These are phyloP conservation scores for Oreohelix idahoensis DNA, from an alignment of 1,140 invertebrate species.

Conservation along the genomic window DNA sequence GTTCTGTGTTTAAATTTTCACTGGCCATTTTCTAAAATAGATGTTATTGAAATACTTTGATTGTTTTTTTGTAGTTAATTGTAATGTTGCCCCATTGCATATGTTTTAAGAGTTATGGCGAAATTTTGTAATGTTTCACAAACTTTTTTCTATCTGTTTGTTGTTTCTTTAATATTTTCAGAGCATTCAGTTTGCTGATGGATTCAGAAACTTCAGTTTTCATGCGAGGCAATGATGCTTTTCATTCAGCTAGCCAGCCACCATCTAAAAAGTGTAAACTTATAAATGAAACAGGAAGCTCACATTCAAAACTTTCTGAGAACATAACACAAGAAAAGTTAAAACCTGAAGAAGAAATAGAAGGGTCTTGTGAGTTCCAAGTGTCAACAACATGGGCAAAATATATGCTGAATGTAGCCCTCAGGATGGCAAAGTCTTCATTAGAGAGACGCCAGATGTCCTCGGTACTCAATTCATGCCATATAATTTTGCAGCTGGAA, in stretches of 20 bases:
- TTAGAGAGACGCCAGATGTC: neutral
- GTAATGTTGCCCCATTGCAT: no score
- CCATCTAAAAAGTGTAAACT: neutral
- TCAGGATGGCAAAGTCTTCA: slow-evolving; percentile 20
- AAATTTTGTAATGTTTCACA: no score
- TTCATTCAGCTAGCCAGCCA: neutral
- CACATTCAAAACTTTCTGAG: neutral
- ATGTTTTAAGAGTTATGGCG: no score
- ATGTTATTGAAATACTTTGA: no score
- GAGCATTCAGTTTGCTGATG: slow-evolving; percentile 8
- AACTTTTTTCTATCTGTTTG: no score
- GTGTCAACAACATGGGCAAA: neutral
- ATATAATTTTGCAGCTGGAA: slow-evolving; percentile 19
- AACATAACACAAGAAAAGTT: neutral
- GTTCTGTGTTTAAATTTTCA: no score
- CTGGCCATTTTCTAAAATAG: no score
- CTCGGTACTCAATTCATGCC: slow-evolving; percentile 16
- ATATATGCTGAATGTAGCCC: neutral
- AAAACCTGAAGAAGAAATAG: neutral
- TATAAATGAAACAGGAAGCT: neutral
- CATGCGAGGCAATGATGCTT: neutral
- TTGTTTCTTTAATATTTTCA: slow-evolving; percentile 9
- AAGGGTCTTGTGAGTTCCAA: neutral
- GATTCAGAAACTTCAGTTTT: slow-evolving; percentile 12
- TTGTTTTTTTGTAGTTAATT: no score